phyloP scores from a whole-genome alignment of 2,888 invertebrate species.

The Zaprionus bogoriensis region DNA sequence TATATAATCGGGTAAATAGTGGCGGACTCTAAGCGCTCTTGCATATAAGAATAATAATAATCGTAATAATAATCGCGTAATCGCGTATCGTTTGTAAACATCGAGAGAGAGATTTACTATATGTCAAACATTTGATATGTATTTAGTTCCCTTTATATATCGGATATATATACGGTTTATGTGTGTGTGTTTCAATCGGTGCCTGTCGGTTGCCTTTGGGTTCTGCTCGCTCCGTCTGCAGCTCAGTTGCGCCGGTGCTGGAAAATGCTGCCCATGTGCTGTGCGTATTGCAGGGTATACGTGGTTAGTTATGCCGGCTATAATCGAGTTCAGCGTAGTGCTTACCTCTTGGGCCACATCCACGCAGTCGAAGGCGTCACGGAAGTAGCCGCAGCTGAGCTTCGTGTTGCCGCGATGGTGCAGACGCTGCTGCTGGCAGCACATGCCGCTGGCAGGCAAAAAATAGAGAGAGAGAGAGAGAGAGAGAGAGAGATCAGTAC shows the following conservation, averaged over 20 bases:
- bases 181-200: slow-evolving; percentile 30
- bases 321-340: background rate
- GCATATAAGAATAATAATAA: too few relatives aligned
- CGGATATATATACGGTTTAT: background rate
- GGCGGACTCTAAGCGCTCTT: slow-evolving; percentile 1
- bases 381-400: slow-evolving; percentile 96
- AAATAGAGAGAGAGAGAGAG: background rate
- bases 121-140: slow-evolving; percentile 62
- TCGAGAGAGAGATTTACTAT: slow-evolving; percentile 61
- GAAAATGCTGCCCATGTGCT: slow-evolving; percentile 50
- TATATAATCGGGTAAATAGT: slow-evolving; percentile 12
- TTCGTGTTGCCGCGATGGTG: slow-evolving; percentile 91
- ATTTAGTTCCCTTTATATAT: slow-evolving; percentile 20
- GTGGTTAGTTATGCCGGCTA: background rate
- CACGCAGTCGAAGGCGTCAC: slow-evolving; percentile 93
- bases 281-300: background rate
- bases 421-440: slow-evolving; percentile 93
- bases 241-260: slow-evolving; percentile 61
- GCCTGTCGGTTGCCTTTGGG: slow-evolving; percentile 21
- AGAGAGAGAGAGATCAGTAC: background rate
- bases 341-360: slow-evolving; percentile 81
- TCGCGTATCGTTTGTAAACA: slow-evolving; percentile 32
- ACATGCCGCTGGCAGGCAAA: slow-evolving; percentile 86
- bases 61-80: slow-evolving; percentile 30
- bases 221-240: too few relatives aligned